Conservation (phyloP, 2,113 vertebrate species). For the zebrafish (Danio rerio) region GRCz12tu NC_133192.1:41468001-41468500, state of each 20-base stretch:
- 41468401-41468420: constrained; percentile 35
- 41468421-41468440: background rate
- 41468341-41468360: constrained; percentile 48
- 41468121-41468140: background rate
- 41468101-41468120: constrained; percentile 41
- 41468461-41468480: background rate
- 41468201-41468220: constrained; percentile 38
- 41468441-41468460: background rate
- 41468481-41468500: background rate
- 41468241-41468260: constrained; percentile 26
- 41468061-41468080: constrained; percentile 29
- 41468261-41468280: constrained; percentile 35
- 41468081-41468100: constrained; percentile 13
- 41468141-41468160: constrained; percentile 17
- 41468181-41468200: constrained; percentile 38
- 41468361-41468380: constrained; percentile 49
- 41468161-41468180: constrained; percentile 24
- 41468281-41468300: constrained; percentile 43
- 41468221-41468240: constrained; percentile 41
- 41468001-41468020: constrained; percentile 34
- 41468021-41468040: constrained; percentile 29
- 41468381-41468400: constrained; percentile 42
- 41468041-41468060: constrained; percentile 7
- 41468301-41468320: constrained; percentile 37
- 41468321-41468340: constrained; percentile 50